phyloP scores from a whole-genome alignment of 2,113 vertebrate genomes.

The Megaceryle torquata region DNA sequence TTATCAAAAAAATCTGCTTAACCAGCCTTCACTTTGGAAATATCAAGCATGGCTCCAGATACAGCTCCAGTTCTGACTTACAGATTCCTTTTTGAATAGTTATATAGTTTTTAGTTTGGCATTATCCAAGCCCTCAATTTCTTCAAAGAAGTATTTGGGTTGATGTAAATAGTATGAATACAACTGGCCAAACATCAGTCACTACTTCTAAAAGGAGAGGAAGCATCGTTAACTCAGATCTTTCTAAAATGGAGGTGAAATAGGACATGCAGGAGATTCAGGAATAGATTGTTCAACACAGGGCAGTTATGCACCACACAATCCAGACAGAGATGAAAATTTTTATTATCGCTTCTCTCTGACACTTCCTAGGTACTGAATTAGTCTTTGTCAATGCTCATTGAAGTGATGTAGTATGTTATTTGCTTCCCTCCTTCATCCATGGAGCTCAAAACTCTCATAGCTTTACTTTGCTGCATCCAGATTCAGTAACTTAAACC shows the following conservation, averaged over 20 bases:
- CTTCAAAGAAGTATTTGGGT: conserved; percentile 2
- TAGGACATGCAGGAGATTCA: background rate
- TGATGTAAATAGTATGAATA: background rate
- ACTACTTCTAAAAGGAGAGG: background rate
- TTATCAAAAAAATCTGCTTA: background rate
- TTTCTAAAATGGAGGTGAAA: conserved; percentile 11
- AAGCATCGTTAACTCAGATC: background rate
- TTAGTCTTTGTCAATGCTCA: background rate
- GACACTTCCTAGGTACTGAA: background rate
- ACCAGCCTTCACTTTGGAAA: background rate
- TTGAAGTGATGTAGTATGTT: background rate
- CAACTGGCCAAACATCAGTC: background rate
- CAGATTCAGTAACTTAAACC: background rate
- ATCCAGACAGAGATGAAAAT: background rate
- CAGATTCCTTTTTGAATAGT: background rate
- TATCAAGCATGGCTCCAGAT: background rate
- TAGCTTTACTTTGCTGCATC: background rate
- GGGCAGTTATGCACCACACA: background rate
- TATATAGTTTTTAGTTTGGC: background rate
- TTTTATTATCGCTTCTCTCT: background rate
- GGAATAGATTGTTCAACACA: background rate
- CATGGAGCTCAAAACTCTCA: background rate
- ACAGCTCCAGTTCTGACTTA: background rate
- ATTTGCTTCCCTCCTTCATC: background rate
- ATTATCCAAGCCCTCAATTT: background rate